Conservation (phyloP, 2,113 vertebrate species). For the Gobius niger region DNA sequence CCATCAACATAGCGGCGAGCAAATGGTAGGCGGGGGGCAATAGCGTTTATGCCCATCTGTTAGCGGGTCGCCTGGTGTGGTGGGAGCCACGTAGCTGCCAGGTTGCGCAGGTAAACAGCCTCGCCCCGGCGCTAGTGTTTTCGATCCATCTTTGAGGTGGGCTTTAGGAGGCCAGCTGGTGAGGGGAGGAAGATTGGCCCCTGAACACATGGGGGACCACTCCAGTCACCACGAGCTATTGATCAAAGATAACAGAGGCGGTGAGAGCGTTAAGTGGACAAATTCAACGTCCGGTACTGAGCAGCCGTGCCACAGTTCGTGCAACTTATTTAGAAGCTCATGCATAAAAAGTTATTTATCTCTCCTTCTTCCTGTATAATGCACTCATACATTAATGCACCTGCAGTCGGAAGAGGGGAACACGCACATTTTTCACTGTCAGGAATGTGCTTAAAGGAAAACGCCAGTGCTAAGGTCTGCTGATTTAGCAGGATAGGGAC, state of each 20-base stretch:
- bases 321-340: conserved; percentile 20
- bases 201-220: conserved; percentile 50
- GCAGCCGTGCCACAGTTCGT: conserved; percentile 19
- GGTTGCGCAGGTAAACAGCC: conserved; percentile 33
- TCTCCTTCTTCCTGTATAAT: conserved; percentile 2
- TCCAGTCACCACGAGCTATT: conserved; percentile 54
- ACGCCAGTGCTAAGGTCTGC: conserved; percentile 65
- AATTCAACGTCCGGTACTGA: conserved; percentile 27
- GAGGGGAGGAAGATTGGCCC: conserved; percentile 40
- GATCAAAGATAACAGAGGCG: conserved; percentile 55
- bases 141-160: conserved; percentile 38
- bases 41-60: conserved; percentile 47
- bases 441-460: conserved; percentile 68
- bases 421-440: conserved; percentile 79
- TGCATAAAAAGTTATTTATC: conserved; percentile 34
- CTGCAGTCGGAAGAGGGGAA: conserved; percentile 54
- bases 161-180: conserved; percentile 62
- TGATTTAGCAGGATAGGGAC: conserved; percentile 76
- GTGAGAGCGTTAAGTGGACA: conserved; percentile 40
- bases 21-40: conserved; percentile 39
- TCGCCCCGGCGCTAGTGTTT: conserved; percentile 37
- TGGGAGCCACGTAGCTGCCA: conserved; percentile 14
- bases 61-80: conserved; percentile 34
- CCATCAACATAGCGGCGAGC: conserved; percentile 36
- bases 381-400: conserved; percentile 11